These are phyloP conservation scores for Drosophila falleni DNA, from an alignment of 2,888 invertebrate species.

Conservation along the genomic window DNA sequence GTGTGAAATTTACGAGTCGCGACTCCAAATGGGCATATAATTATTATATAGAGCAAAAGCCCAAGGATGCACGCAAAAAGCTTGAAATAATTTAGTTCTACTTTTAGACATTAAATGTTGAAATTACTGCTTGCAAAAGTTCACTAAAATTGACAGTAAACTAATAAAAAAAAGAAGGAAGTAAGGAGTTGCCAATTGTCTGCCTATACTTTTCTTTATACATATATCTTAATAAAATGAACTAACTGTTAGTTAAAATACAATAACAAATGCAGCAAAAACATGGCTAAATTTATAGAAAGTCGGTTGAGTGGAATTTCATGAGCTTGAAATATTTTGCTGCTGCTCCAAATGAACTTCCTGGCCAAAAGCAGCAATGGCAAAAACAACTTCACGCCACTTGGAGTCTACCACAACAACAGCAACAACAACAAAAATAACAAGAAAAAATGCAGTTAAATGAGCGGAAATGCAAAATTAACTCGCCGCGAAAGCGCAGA, in stretches of 20 bases:
- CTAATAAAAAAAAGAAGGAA: background rate
- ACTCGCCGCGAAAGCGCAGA: slow-evolving; percentile 77
- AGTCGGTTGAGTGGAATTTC: slow-evolving; percentile 58
- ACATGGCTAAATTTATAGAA: slow-evolving; percentile 22
- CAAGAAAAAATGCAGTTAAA: slow-evolving; percentile 73
- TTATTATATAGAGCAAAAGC: slow-evolving; percentile 49
- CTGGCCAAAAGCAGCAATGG: slow-evolving; percentile 52
- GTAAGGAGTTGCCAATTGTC: slow-evolving; percentile 4
- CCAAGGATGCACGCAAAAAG: slow-evolving; percentile 12
- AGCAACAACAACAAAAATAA: slow-evolving; percentile 13
- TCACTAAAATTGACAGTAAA: slow-evolving; percentile 11
- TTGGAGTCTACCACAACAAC: slow-evolving; percentile 59
- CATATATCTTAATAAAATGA: too few relatives aligned
- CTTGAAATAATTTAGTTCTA: slow-evolving; percentile 22
- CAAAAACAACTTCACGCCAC: slow-evolving; percentile 77
- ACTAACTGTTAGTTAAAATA: background rate
- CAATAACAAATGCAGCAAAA: background rate
- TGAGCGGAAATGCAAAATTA: slow-evolving; percentile 81
- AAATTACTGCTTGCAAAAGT: slow-evolving; percentile 4
- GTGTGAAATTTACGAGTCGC: slow-evolving; percentile 68
- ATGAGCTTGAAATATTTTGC: slow-evolving; percentile 52
- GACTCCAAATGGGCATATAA: slow-evolving; percentile 71
- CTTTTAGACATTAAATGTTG: slow-evolving; percentile 10
- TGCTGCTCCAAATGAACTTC: slow-evolving; percentile 70
- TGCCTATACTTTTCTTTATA: background rate